Conservation (phyloP, 2,797 vertebrate genomes). For the Schizopygopsis malacanthus region DNA sequence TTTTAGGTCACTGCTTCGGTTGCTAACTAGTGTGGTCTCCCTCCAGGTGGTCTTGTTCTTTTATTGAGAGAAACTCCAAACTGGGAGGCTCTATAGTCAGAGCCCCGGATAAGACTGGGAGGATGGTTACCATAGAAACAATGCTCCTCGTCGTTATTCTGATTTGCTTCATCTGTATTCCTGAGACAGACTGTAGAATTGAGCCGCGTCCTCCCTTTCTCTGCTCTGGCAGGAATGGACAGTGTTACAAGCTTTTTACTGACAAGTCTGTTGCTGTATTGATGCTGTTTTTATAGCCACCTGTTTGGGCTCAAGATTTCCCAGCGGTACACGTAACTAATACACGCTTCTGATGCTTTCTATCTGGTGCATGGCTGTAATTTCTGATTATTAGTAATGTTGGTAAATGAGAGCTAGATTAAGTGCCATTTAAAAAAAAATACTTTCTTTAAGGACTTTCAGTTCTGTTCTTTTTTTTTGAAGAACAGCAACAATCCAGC, state of each 20-base stretch:
- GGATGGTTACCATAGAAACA: slow-evolving; percentile 63
- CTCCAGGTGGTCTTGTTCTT: slow-evolving; percentile 31
- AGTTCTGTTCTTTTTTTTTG: not conserved
- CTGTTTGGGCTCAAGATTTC: not conserved
- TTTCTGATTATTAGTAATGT: not conserved
- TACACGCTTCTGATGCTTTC: not conserved
- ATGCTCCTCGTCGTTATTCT: slow-evolving; percentile 36
- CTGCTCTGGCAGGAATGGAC: slow-evolving; percentile 16
- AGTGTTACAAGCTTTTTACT: not conserved
- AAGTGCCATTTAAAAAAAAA: not conserved
- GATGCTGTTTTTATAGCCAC: slow-evolving; percentile 14
- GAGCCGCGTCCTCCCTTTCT: slow-evolving; percentile 14
- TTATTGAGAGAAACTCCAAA: not conserved
- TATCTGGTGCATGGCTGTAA: not conserved
- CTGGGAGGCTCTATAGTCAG: slow-evolving; percentile 29
- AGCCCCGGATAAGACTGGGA: slow-evolving; percentile 34
- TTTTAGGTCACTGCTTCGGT: slow-evolving; percentile 8
- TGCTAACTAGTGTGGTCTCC: slow-evolving; percentile 14
- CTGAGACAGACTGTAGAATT: slow-evolving; percentile 46
- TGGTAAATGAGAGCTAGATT: not conserved
- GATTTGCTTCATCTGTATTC: slow-evolving; percentile 54
- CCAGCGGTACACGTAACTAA: too few species aligned
- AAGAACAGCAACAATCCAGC: not conserved
- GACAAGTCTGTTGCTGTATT: not conserved
- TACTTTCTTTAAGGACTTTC: not conserved